Percentiles rank a stretch among this genome's conserved stretches.
Evolutionary conservation across 2,113 vertebrate species (phyloP).

Genomic region (Hemiprocne comata): DNA sequence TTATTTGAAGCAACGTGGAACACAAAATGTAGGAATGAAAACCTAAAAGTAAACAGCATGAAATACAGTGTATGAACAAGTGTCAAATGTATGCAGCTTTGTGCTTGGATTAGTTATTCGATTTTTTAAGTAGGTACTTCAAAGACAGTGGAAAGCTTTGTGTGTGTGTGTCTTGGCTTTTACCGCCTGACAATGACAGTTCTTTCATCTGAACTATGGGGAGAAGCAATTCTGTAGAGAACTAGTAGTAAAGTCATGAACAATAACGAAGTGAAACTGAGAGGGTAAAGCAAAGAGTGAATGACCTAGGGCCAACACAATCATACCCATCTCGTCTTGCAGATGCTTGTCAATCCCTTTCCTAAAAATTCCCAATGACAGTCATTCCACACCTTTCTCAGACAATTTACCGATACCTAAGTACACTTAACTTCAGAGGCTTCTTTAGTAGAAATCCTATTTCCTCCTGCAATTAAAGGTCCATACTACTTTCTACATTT

Average conservation of each 20-base stretch:
- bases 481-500: neutral
- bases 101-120: neutral
- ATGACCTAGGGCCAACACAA: neutral
- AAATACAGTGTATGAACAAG: neutral
- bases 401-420: neutral
- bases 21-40: neutral
- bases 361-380: neutral
- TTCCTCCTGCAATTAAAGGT: neutral
- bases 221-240: neutral
- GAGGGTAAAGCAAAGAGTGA: neutral
- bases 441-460: neutral
- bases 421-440: neutral
- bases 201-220: neutral
- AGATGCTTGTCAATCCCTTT: neutral
- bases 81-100: neutral
- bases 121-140: neutral
- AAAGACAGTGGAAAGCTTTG: neutral
- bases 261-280: neutral
- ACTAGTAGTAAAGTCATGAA: neutral
- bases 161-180: neutral
- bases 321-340: neutral
- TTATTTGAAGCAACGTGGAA: neutral
- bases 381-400: neutral
- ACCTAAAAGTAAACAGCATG: neutral
- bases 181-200: neutral